These are phyloP conservation scores for Xenus cinereus DNA, from an alignment of 2,113 vertebrate genomes.

Conservation along the genomic window DNA sequence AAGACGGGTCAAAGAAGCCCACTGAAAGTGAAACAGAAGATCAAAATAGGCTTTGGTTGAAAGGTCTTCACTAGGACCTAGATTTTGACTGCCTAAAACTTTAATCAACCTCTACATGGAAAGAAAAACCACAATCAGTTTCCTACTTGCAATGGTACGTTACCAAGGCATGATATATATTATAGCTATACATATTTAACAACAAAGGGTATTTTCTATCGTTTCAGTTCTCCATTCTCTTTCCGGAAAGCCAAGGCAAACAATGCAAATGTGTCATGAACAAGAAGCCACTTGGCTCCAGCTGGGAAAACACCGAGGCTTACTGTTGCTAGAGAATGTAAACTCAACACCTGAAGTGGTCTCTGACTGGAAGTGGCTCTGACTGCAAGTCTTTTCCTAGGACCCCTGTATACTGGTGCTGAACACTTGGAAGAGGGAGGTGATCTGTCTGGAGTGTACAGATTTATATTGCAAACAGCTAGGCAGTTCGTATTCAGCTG, in stretches of 20 bases:
- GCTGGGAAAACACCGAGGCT: neutral
- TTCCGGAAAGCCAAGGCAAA: neutral
- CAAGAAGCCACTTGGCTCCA: neutral
- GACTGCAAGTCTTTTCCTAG: neutral
- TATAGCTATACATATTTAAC: neutral
- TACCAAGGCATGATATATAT: neutral
- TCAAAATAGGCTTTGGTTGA: neutral
- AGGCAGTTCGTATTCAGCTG: neutral
- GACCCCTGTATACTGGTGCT: neutral
- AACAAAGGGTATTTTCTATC: neutral
- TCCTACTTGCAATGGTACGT: neutral
- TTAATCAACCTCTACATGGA: neutral
- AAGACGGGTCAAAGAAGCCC: neutral
- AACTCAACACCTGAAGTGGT: neutral
- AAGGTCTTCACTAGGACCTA: neutral
- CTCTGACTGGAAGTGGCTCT: neutral
- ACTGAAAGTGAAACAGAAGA: neutral
- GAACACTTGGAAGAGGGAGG: neutral
- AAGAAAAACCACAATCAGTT: neutral
- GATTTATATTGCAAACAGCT: neutral
- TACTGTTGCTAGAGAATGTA: neutral
- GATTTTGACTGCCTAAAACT: neutral
- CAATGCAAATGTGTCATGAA: neutral
- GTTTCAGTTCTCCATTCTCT: neutral
- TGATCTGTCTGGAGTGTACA: neutral